These are phyloP conservation scores for Liolophura sinensis DNA, from an alignment of 1,140 invertebrate species.

Conservation along the genomic window DNA sequence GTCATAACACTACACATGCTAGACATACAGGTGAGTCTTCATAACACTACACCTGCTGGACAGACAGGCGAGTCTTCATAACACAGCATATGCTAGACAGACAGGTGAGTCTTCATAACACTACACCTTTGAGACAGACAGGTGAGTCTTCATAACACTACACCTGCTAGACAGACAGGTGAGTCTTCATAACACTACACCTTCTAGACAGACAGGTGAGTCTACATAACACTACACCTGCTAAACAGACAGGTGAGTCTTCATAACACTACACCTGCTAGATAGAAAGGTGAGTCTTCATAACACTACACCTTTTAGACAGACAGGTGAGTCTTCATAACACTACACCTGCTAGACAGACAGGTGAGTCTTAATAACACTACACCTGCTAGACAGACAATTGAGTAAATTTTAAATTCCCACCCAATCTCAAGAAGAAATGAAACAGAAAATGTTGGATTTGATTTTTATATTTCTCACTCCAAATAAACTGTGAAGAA, in stretches of 20 bases:
- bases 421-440: too few relatives aligned
- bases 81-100: background rate
- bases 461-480: too few relatives aligned
- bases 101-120: background rate
- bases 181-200: background rate
- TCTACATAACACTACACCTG: background rate
- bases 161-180: conserved; percentile 1
- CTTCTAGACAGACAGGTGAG: conserved; percentile 1
- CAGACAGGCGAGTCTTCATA: background rate
- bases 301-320: background rate
- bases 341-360: background rate
- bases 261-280: background rate
- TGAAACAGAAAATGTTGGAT: too few relatives aligned
- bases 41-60: background rate
- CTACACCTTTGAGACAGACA: background rate
- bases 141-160: background rate
- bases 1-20: background rate
- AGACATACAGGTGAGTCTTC: conserved; percentile 1
- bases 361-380: conserved; percentile 1
- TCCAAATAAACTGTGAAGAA: too few relatives aligned
- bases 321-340: background rate
- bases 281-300: conserved; percentile 3
- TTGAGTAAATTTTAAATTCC: too few relatives aligned
- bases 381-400: conserved; percentile 1
- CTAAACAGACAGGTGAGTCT: conserved; percentile 2